Conservation (phyloP, 2,113 vertebrate genomes). For the Felis chaus region DNA sequence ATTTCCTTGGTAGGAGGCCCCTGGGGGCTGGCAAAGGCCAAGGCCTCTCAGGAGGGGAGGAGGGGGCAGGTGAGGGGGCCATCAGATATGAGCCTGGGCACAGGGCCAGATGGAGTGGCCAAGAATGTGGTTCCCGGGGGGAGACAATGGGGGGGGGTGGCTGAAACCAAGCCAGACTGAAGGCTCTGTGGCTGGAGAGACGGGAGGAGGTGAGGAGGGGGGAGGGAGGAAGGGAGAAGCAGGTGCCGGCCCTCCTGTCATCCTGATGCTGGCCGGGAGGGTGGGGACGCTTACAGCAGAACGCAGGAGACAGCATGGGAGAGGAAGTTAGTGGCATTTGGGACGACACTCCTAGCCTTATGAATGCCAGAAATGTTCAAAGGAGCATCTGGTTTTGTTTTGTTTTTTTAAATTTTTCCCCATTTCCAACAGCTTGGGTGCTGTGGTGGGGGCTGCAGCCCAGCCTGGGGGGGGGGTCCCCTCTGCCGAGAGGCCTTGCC, state of each 20-base stretch:
- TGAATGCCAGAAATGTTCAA: slow-evolving; percentile 45
- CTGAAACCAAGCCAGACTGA: rapidly evolving
- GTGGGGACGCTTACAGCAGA: neutral
- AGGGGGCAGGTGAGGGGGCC: neutral
- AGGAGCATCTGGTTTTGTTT: slow-evolving; percentile 72
- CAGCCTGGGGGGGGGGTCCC: neutral
- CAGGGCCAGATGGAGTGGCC: neutral
- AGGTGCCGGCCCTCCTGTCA: rapidly evolving
- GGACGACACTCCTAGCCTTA: neutral
- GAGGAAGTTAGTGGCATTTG: neutral
- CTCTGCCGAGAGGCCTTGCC: neutral
- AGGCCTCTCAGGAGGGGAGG: neutral
- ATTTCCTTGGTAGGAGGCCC: slow-evolving; percentile 11
- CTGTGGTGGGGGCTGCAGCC: neutral
- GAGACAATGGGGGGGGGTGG: neutral
- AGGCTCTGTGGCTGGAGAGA: neutral
- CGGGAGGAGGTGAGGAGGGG: neutral
- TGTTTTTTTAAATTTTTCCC: neutral
- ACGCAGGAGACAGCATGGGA: neutral
- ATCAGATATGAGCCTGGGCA: neutral
- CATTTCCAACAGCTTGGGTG: slow-evolving; percentile 38
- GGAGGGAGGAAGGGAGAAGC: no score
- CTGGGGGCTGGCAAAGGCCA: slow-evolving; percentile 31
- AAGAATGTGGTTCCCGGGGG: neutral
- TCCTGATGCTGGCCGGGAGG: neutral